phyloP scores from a whole-genome alignment of 2,797 vertebrate genomes.

The Acipenser ruthenus region DNA sequence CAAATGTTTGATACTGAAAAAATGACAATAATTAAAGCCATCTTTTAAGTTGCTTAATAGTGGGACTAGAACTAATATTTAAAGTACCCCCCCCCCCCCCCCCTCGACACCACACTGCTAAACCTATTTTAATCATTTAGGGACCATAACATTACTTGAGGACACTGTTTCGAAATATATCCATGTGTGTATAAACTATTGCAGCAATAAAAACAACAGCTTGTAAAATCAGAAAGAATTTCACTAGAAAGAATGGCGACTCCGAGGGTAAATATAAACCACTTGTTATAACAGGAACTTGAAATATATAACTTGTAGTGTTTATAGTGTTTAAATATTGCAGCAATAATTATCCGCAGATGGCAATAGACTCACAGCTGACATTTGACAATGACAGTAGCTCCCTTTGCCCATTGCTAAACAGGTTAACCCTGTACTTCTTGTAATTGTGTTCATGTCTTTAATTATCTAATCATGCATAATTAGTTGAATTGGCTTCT shows the following conservation, averaged over 20 bases:
- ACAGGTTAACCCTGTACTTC: constrained; percentile 30
- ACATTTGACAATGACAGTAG: constrained; percentile 28
- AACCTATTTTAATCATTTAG: not conserved
- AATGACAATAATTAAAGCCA: no score
- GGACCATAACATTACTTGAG: constrained; percentile 36
- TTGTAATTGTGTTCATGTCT: constrained; percentile 8
- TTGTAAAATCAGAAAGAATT: constrained; percentile 44
- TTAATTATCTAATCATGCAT: no score
- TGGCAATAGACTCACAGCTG: constrained; percentile 55
- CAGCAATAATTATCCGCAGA: constrained; percentile 60
- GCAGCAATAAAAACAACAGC: constrained; percentile 48
- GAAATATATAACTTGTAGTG: constrained; percentile 68
- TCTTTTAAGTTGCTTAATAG: no score
- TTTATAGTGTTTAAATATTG: constrained; percentile 61
- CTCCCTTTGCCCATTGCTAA: constrained; percentile 25
- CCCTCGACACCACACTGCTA: no score
- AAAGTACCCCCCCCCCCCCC: no score
- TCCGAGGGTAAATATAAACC: constrained; percentile 57
- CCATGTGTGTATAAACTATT: constrained; percentile 35
- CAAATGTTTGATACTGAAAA: no score
- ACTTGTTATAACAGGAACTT: constrained; percentile 73
- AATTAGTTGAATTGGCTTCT: no score
- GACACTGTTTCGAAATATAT: constrained; percentile 39
- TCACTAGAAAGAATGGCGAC: constrained; percentile 45
- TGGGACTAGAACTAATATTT: no score